Base-by-base conservation (phyloP, 2,888 invertebrate genomes). In the Meghimatium bilineatum region DNA sequence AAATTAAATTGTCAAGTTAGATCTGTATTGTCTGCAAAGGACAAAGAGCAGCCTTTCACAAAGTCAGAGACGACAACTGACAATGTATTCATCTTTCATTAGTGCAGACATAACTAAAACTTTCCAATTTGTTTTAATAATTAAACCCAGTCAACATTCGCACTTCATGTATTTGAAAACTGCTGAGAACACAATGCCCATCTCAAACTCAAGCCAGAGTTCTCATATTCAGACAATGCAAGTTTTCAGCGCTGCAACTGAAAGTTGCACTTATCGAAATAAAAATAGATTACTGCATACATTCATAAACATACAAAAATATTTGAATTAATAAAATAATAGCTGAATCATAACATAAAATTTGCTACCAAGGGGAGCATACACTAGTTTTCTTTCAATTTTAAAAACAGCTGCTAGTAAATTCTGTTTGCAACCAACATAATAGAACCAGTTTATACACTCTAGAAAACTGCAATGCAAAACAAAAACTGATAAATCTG, bases 291-390 rank as follows among this genome's bases (percentile, higher is more conserved):
- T 74, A 52, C 52, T 32, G 52, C 32, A 52, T 74, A 49, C 49
- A 49, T 23, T 44, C 17, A 49, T 10, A n/a, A 44, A 74, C 49
- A 74, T 74, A 74, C 72, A 49, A 49, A n/a, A n/a, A n/a, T n/a
- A n/a, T n/a, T n/a, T n/a, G n/a, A n/a, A n/a, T n/a, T n/a, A 44
- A 44, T 44, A 44, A 44, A 44, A 12, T 44, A 52, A 32, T 26
- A 71, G 12, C 38, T 71, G 26, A 38, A 71, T 71, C 74, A 74
- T 32, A 74, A 44, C 10, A 74, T 32, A 6, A 44, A 52, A 74
- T 74, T 29, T 74, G 74, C n/a, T 52, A 74, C 74, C 74, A 74
- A 74, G 74, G 52, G 74, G 74, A 52, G 6, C 6, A 44, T 8
- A 44, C 44, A 12, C 12, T 12, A 8, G 44, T 8, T 8, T 44